These are phyloP conservation scores for Sarcophaga variegata DNA, from an alignment of 2,888 invertebrate species.

Conservation along the genomic window DNA sequence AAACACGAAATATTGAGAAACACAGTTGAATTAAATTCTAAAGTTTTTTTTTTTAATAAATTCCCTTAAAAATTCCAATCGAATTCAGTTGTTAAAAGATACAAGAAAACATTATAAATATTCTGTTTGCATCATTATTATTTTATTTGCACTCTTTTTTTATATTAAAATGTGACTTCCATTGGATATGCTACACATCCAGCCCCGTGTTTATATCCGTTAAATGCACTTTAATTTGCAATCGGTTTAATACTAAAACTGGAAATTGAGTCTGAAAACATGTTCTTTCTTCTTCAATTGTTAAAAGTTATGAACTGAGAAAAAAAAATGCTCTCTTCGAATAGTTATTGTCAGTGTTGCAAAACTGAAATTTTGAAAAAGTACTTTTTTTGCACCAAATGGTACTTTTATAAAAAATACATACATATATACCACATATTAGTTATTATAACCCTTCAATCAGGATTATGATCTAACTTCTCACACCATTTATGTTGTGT, in stretches of 20 bases:
- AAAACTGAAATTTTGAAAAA: too few species aligned
- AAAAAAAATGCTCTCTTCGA: too few species aligned
- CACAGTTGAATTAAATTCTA: neutral
- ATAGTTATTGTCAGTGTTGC: too few species aligned
- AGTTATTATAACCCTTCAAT: too few species aligned
- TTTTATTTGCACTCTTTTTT: neutral
- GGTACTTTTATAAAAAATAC: too few species aligned
- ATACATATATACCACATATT: too few species aligned
- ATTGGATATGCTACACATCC: neutral
- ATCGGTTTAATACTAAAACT: slow-evolving; percentile 1
- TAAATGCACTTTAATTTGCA: slow-evolving; percentile 22
- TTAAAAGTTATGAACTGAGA: too few species aligned
- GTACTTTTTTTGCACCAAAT: too few species aligned
- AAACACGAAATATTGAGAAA: neutral
- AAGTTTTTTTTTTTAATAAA: neutral
- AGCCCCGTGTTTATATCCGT: slow-evolving; percentile 14
- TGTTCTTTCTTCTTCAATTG: neutral
- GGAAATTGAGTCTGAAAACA: neutral
- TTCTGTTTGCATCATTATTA: neutral
- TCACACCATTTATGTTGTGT: too few species aligned
- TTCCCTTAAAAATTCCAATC: neutral
- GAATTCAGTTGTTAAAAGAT: too few species aligned
- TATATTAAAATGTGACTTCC: neutral
- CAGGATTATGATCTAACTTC: too few species aligned
- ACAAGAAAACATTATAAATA: too few species aligned